Evolutionary conservation across 2,888 invertebrate genomes (phyloP), one percentile per base, ranked within the genome.

Genomic region (Lymantria dispar): DNA sequence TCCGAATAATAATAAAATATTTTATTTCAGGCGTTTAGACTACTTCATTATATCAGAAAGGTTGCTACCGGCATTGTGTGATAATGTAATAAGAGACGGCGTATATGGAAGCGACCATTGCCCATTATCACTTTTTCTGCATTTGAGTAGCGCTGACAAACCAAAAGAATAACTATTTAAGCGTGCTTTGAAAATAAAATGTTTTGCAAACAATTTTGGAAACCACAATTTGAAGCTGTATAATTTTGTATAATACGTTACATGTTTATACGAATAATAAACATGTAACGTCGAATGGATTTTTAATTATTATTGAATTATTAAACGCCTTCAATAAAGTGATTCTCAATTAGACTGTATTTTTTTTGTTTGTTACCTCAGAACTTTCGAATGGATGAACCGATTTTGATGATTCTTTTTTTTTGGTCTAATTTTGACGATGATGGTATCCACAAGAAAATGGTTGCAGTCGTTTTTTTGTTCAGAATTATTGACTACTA

Each of bases 21-120:
- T 65, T 74, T 66, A 63, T 92, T 92, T 64, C 91, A 97, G 97
- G 98, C 94, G 99, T 71, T 88, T 99, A 76, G 99, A 99, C 87
- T 99, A 99, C 84, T 99, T 97, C 80, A 92, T 99, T 47, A 88
- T 98, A 8, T 98, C 99, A 0, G 93, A 98, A 70, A 92, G 96
- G 48, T 91, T 99, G 22, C 78, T 94, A 63, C 90, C 95, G 0
- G 93, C 95, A 36, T 83, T 99, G 39, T 97, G 97, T 75, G 98
- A 99, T 82, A 96, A 93, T 75, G 92, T 95, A 15, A 98, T 99
- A 63, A 93, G 97, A 44, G 93, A 93, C 49, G 89, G 95, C 60
- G 95, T 98, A 5, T 94, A 93, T 76, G 99, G 99, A 38, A 98
- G 98, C 77, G 99, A 99, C 83, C 99, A 99, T 85, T 99, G 99